Evolutionary conservation across 2,797 vertebrate genomes (phyloP), one percentile per base, ranked within the genome.

Genomic region (Trematomus bernacchii): DNA sequence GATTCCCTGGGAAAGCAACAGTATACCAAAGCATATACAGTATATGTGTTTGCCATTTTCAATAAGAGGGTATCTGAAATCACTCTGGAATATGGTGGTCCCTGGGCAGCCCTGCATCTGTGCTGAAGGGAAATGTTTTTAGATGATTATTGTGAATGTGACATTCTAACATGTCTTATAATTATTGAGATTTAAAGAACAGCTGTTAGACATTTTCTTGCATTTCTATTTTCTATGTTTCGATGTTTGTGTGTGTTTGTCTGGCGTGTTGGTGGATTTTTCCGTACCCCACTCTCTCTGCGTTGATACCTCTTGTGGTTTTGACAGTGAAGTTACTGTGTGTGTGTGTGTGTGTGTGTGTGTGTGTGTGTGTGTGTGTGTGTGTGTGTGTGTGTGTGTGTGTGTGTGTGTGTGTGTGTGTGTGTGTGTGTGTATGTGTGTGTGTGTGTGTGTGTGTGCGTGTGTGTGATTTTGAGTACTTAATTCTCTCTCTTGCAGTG

Each of bases 1-100:
- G 76, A 76, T 85, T 85, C 78, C 46, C 70, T 83, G 66, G 76
- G 76, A 83, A 83, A 65, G 65, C 15, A 70, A 33, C 4, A 33
- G 37, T 55, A 52, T 66, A 61, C 10, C 1, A 21, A 6, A 51
- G 10, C 66, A 33, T n/a, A 21, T 27, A 27, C 27, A 19, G 19
- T 5, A 6, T 19, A 3, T 54, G 23, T 50, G 27, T 57, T 7
- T 62, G 43, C 40, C 37, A 21, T 46, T 37, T 1, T 9, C 27
- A 16, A 44, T 10, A 27, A 1, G 42, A 3, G 61, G 64, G 42
- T 57, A 64, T 9, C n/a, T 43, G 52, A 14, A 50, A 73, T 69
- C 33, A 13, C 19, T 66, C 30, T 9, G 46, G 46, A 40, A 62
- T 23, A 64, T 8, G 2, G 57, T 30, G 21, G 15, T 21, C 21